Evolutionary conservation across 2,888 invertebrate species (phyloP).

Genomic region (Heteropelma amictum): DNA sequence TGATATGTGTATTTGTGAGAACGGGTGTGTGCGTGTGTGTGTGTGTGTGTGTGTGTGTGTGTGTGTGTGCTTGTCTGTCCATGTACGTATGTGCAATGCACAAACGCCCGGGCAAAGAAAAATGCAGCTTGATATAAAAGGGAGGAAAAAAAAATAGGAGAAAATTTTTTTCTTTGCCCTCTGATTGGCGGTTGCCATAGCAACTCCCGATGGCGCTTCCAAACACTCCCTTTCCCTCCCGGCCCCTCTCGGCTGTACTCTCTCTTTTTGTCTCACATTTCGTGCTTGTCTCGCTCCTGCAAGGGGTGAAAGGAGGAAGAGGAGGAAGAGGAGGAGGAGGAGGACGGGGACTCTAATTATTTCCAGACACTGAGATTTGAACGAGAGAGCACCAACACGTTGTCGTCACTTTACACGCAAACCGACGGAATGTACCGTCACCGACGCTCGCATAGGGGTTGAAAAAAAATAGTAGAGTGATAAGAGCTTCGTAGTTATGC

Average conservation of each 20-base stretch:
- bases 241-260: conserved; percentile 15
- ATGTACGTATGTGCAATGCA: conserved; percentile 48
- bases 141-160: conserved; percentile 54
- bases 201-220: conserved; percentile 73
- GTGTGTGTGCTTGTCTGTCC: conserved; percentile 45
- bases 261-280: neutral
- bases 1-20: too few species aligned
- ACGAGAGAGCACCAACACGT: conserved; percentile 67
- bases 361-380: conserved; percentile 79
- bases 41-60: conserved; percentile 42
- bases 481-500: conserved; percentile 33
- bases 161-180: conserved; percentile 76
- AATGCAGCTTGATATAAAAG: conserved; percentile 53
- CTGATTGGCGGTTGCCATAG: conserved; percentile 78
- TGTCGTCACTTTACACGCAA: neutral
- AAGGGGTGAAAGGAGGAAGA: too few species aligned
- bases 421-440: conserved; percentile 22
- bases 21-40: conserved; percentile 26
- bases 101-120: conserved; percentile 55
- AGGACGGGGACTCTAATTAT: conserved; percentile 75
- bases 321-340: conserved; percentile 47
- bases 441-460: neutral
- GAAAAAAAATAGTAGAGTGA: conserved; percentile 7
- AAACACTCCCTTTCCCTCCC: conserved; percentile 26
- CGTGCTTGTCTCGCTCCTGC: too few species aligned